These are phyloP conservation scores for Fragum fragum DNA, from an alignment of 2,888 invertebrate species.

Conservation along the genomic window DNA sequence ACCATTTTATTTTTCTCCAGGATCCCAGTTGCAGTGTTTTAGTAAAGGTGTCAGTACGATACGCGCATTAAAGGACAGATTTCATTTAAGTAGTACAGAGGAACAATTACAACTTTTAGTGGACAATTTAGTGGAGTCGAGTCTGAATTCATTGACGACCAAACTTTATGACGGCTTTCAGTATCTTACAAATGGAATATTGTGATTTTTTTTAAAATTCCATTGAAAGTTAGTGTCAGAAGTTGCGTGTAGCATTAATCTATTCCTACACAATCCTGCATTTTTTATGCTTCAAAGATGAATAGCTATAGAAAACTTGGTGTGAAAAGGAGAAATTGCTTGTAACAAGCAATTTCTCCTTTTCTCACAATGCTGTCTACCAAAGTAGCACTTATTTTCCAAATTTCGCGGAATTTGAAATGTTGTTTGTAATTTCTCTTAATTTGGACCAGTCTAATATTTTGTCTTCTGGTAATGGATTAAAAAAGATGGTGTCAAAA, in stretches of 20 bases:
- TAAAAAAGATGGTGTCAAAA: too few relatives aligned
- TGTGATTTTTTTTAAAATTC: conserved; percentile 68
- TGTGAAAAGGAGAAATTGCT: too few relatives aligned
- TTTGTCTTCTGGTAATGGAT: too few relatives aligned
- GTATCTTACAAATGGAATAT: conserved; percentile 98
- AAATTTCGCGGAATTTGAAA: too few relatives aligned
- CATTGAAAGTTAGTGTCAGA: background rate
- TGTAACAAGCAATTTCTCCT: too few relatives aligned
- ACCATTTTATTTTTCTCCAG: too few relatives aligned
- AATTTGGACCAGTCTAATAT: too few relatives aligned
- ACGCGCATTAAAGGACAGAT: conserved; percentile 96
- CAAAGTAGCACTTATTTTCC: too few relatives aligned
- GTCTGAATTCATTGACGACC: conserved; percentile 98
- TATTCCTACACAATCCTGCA: background rate
- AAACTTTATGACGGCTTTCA: conserved; percentile 99
- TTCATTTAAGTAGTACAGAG: conserved; percentile 97
- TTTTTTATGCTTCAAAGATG: background rate
- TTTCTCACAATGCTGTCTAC: too few relatives aligned
- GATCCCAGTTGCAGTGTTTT: conserved; percentile 98
- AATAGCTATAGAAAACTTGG: too few relatives aligned
- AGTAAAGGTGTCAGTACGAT: conserved; percentile 96
- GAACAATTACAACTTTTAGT: conserved; percentile 97
- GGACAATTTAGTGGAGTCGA: conserved; percentile 97
- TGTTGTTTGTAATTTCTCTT: too few relatives aligned
- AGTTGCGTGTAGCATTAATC: background rate